Percentiles rank a stretch among this genome's conserved stretches.
Evolutionary conservation across 2,888 invertebrate species (phyloP).

Genomic region (Epicampocera succincta): DNA sequence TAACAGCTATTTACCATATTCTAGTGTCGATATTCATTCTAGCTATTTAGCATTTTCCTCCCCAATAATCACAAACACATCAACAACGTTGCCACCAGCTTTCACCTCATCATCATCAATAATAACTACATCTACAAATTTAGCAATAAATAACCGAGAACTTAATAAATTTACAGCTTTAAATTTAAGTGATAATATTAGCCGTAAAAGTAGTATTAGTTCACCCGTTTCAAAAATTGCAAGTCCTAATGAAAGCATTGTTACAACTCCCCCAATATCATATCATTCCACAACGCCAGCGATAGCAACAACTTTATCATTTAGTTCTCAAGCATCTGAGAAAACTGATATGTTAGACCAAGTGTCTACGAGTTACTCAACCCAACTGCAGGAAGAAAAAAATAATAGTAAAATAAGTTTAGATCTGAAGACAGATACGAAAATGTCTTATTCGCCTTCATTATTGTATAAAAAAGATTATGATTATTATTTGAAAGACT

Average conservation of each 20-base stretch:
- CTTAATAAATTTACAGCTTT: constrained; percentile 51
- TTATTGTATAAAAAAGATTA: constrained; percentile 13
- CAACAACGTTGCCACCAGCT: neutral
- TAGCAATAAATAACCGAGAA: constrained; percentile 47
- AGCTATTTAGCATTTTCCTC: constrained; percentile 56
- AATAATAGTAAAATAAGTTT: neutral
- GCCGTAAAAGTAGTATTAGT: constrained; percentile 53
- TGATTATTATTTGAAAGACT: constrained; percentile 50
- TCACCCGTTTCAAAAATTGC: constrained; percentile 27
- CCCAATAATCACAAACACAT: constrained; percentile 21
- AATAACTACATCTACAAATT: constrained; percentile 15
- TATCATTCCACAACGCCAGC: constrained; percentile 38
- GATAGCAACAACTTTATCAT: constrained; percentile 39
- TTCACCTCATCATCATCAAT: neutral
- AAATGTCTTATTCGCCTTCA: constrained; percentile 3
- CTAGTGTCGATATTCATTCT: constrained; percentile 49
- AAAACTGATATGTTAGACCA: constrained; percentile 13
- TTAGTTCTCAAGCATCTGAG: neutral
- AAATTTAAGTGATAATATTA: constrained; percentile 56
- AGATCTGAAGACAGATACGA: neutral
- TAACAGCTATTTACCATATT: constrained; percentile 42
- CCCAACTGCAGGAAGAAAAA: neutral
- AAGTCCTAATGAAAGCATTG: constrained; percentile 47
- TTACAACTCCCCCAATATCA: constrained; percentile 51
- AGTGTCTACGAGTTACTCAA: neutral